These are phyloP conservation scores for Noctilio leporinus DNA, from an alignment of 2,113 vertebrate genomes.

Conservation along the genomic window DNA sequence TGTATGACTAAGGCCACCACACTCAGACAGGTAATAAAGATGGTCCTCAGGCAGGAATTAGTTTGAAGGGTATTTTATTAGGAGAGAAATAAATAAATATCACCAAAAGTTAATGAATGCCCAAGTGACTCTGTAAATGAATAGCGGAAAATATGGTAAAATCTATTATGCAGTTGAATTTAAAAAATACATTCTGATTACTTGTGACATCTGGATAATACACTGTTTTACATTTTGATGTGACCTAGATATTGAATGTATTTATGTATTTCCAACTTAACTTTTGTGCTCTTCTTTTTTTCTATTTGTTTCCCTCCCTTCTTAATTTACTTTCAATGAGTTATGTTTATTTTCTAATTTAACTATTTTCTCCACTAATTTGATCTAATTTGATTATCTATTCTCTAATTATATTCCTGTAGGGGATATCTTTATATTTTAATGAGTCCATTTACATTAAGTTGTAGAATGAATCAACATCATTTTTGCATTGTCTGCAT, in stretches of 20 bases:
- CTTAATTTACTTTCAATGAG: neutral
- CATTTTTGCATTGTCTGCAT: neutral
- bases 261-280: neutral
- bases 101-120: neutral
- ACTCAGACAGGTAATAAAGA: no score
- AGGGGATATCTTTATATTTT: neutral
- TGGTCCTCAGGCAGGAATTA: neutral
- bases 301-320: neutral
- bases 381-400: no score
- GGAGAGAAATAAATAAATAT: neutral
- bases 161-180: neutral
- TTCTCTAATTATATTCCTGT: neutral
- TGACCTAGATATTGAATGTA: no score
- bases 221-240: neutral
- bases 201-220: no score
- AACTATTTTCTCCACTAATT: neutral
- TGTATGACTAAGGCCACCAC: neutral
- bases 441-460: neutral
- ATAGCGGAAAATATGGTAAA: neutral
- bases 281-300: neutral
- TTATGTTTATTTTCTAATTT: neutral
- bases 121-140: neutral
- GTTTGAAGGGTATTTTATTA: neutral
- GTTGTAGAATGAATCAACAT: neutral
- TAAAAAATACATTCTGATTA: neutral